Base-by-base conservation (phyloP, 1,140 invertebrate genomes). In the Zophobas atratus region DNA sequence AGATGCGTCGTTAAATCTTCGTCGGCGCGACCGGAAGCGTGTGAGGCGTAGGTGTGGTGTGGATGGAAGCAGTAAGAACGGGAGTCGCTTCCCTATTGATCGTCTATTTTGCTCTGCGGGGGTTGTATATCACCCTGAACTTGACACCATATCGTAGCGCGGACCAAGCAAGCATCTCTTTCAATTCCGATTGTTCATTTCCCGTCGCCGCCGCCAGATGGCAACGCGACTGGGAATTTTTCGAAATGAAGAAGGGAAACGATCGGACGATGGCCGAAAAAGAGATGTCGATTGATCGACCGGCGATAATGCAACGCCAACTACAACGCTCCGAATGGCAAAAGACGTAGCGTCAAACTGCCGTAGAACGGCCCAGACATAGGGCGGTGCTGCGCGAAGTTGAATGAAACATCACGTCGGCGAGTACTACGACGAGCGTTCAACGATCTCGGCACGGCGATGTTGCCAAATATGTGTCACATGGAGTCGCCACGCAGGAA, bases 361-460 rank as follows among this genome's bases (percentile, higher is more conserved):
- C 48, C 32, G 63, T 41, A 71, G 53, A 73, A 81, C 75, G 78
- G 56, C 70, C 76, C 46, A 67, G 82, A 83, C 78, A 71, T 81
- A 81, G 82, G 83, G 83, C 83, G 83, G 83, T 80, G 79, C 81
- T 82, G 82, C 80, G 82, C 79, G 70, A 83, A 80, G 80, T 80
- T 83, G 81, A 82, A 82, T 82, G 83, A 82, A 84, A 82, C 79
- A 80, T 76, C 77, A 70, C 57, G 77, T 51, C 56, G 48, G 72
- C 71, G 81, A 79, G 82, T 82, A 84, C 82, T 84, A 82, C 81
- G 81, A 70, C 35, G 43, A 82, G 79, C 82, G 81, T 82, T 83
- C 82, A 82, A 83, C 80, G 81, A 84, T 83, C 80, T 80, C 75
- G 76, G 20, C 20, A 20, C 20, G 20, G 20, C 20, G 20, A 20